phyloP scores from a whole-genome alignment of 64 coral and sea anemone species.

The Montipora sp. region DNA sequence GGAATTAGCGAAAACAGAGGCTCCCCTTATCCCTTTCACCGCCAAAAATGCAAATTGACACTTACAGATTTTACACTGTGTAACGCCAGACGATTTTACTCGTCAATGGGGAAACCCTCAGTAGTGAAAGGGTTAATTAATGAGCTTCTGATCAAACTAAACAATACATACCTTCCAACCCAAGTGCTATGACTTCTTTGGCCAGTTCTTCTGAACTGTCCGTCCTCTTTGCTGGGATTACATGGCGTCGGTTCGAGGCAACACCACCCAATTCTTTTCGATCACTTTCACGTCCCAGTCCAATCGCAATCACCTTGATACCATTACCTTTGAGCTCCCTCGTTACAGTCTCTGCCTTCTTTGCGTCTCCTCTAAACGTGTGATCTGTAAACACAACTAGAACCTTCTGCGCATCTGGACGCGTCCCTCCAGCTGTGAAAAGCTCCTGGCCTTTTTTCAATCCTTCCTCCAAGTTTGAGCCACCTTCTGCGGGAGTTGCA shows the following conservation, averaged over 20 bases:
- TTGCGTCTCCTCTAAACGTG: conserved; percentile 37
- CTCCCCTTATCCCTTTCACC: too few species aligned
- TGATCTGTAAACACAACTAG: conserved; percentile 82
- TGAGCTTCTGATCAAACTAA: not conserved
- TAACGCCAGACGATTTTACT: too few species aligned
- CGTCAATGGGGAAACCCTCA: too few species aligned
- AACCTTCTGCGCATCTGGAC: conserved; percentile 63
- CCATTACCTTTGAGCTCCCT: conserved; percentile 46
- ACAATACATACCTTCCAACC: conserved; percentile 35
- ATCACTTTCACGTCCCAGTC: conserved; percentile 58
- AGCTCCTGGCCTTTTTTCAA: conserved; percentile 57
- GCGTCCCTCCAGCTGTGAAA: conserved; percentile 55
- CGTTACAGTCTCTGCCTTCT: conserved; percentile 30
- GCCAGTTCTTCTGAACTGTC: conserved; percentile 52
- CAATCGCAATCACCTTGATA: conserved; percentile 77
- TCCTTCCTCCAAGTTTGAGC: conserved; percentile 58
- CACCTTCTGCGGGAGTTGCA: not conserved
- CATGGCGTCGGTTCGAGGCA: conserved; percentile 53
- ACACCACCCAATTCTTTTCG: conserved; percentile 49
- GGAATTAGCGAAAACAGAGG: too few species aligned
- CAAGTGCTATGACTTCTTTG: conserved; percentile 48
- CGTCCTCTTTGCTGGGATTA: conserved; percentile 49
- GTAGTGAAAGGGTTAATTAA: too few species aligned
- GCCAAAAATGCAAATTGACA: too few species aligned
- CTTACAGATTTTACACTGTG: too few species aligned